A percentile compares a stretch with the other conserved stretches of the same genome.
Conservation (phyloP, 2,113 vertebrate species). For the Oplegnathus fasciatus region DNA sequence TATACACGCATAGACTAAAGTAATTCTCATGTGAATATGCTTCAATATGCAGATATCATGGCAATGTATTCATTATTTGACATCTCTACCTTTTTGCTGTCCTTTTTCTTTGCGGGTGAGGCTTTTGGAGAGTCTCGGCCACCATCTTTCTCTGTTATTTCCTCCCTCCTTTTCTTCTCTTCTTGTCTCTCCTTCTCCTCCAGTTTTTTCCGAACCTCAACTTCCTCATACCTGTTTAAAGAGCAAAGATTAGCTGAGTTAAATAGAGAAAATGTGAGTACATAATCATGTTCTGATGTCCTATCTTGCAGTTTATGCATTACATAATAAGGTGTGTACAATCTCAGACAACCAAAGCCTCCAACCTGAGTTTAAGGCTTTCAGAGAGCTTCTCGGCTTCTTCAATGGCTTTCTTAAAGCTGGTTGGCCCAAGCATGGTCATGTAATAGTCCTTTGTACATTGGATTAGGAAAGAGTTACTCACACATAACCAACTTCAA, state of each 20-base stretch:
- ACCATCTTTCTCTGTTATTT: slow-evolving; percentile 81
- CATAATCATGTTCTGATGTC: not conserved
- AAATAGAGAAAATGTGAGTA: not conserved
- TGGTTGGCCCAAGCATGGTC: slow-evolving; percentile 92
- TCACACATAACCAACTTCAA: not conserved
- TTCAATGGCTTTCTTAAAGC: slow-evolving; percentile 96
- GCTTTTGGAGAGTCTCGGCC: slow-evolving; percentile 82
- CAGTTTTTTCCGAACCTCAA: slow-evolving; percentile 95
- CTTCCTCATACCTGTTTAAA: slow-evolving; percentile 93
- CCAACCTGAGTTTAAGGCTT: slow-evolving; percentile 94
- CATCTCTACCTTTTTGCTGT: slow-evolving; percentile 85
- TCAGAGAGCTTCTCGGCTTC: slow-evolving; percentile 97
- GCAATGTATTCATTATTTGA: not conserved
- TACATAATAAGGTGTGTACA: not conserved
- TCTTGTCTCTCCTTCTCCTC: slow-evolving; percentile 93
- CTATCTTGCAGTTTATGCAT: not conserved
- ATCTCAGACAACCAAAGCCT: not conserved
- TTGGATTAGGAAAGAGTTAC: slow-evolving; percentile 4
- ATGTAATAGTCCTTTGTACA: slow-evolving; percentile 89
- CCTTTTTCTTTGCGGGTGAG: slow-evolving; percentile 83
- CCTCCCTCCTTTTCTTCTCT: slow-evolving; percentile 89
- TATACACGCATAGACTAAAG: not conserved
- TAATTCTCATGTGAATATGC: not conserved
- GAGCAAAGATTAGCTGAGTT: not conserved
- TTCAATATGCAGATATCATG: not conserved